Conservation (phyloP, 2,888 invertebrate species). For the Phorcus lineatus region DNA sequence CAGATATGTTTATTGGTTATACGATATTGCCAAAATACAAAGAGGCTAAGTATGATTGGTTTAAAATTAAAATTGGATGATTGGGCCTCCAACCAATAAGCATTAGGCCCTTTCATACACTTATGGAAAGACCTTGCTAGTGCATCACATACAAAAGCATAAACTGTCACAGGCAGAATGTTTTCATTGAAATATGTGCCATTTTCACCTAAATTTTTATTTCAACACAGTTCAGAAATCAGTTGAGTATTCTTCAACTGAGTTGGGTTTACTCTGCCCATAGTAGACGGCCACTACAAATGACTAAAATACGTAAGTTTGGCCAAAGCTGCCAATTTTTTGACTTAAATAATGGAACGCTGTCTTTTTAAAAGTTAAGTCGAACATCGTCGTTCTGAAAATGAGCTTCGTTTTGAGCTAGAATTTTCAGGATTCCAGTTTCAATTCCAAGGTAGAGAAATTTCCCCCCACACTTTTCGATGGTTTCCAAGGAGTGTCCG, state of each 20-base stretch:
- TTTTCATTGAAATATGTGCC: conserved; percentile 27
- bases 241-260: conserved; percentile 37
- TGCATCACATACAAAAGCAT: conserved; percentile 62
- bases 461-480: conserved; percentile 37
- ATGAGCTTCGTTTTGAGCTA: conserved; percentile 12
- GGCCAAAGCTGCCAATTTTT: conserved; percentile 40
- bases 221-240: conserved; percentile 42
- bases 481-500: conserved; percentile 37
- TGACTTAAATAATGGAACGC: no score
- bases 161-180: not conserved
- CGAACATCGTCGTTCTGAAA: not conserved
- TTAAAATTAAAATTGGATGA: no score
- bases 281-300: conserved; percentile 46
- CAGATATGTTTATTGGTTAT: no score
- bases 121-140: conserved; percentile 62
- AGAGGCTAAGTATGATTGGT: no score
- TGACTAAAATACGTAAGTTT: conserved; percentile 35
- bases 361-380: conserved; percentile 38
- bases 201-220: conserved; percentile 20
- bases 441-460: conserved; percentile 38
- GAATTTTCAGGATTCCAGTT: conserved; percentile 10
- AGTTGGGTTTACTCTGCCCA: conserved; percentile 41
- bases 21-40: no score
- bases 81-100: no score
- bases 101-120: conserved; percentile 55